Evolutionary conservation across 2,113 vertebrate species (phyloP).

Genomic region (Alligator mississippiensis): DNA sequence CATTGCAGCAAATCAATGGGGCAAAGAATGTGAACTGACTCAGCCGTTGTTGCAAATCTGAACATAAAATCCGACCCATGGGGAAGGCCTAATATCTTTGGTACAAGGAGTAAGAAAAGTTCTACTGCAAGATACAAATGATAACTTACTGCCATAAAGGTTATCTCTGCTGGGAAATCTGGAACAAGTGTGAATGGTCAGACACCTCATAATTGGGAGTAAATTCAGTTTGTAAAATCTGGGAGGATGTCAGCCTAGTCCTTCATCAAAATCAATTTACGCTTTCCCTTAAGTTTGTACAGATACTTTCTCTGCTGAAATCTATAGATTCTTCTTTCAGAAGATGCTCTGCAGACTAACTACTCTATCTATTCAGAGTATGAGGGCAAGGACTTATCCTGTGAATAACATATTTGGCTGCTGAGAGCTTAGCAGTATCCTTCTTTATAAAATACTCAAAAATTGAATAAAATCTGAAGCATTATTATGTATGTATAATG

Average conservation of each 20-base stretch:
- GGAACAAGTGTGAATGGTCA: background rate
- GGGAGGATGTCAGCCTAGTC: background rate
- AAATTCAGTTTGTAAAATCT: slow-evolving; percentile 43
- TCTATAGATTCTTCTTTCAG: slow-evolving; percentile 64
- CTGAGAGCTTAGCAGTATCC: slow-evolving; percentile 43
- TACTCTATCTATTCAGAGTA: slow-evolving; percentile 39
- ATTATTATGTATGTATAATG: slow-evolving; percentile 57
- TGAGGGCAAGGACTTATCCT: slow-evolving; percentile 56
- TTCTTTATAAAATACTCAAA: slow-evolving; percentile 57
- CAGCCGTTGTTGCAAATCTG: slow-evolving; percentile 29
- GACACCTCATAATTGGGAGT: background rate
- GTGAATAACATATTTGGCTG: slow-evolving; percentile 66
- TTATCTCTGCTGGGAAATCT: background rate
- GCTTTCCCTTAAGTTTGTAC: background rate
- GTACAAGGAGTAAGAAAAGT: slow-evolving; percentile 34
- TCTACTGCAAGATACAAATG: background rate
- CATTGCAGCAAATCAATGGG: background rate
- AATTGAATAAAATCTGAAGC: slow-evolving; percentile 62
- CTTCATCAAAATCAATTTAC: background rate
- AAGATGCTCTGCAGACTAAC: slow-evolving; percentile 63
- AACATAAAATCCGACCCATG: slow-evolving; percentile 23
- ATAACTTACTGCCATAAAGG: background rate
- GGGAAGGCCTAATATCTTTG: slow-evolving; percentile 39
- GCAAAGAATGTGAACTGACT: slow-evolving; percentile 32
- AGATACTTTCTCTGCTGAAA: slow-evolving; percentile 4